Evolutionary conservation across 92 coral and sea anemone species (phyloP).

Genomic region (Phenganax subtilis): DNA sequence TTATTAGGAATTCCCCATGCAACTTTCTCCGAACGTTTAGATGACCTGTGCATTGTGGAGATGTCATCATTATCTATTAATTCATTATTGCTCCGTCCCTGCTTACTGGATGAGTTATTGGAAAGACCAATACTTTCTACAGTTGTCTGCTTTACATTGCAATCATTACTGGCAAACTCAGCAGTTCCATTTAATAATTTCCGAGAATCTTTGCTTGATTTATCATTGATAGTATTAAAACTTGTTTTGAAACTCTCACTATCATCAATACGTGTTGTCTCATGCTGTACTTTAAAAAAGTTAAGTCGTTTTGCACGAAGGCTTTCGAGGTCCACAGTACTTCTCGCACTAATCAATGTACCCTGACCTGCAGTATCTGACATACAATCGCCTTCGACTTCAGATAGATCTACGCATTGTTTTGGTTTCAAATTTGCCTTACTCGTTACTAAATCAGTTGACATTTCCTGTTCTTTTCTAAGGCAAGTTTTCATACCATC

Average conservation of each 20-base stretch:
- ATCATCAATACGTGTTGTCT: background rate
- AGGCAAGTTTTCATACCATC: slow-evolving; percentile 29
- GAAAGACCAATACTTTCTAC: slow-evolving; percentile 1
- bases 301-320: slow-evolving; percentile 70
- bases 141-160: slow-evolving; percentile 5
- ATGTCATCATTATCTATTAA: background rate
- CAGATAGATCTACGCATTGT: background rate
- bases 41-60: background rate
- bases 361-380: background rate
- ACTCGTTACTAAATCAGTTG: background rate
- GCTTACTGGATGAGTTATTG: background rate
- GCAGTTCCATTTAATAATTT: background rate
- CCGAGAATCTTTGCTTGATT: background rate
- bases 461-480: slow-evolving; percentile 1
- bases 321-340: slow-evolving; percentile 56
- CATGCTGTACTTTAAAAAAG: slow-evolving; percentile 31
- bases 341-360: background rate
- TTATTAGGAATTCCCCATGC: background rate
- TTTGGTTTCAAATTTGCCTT: background rate
- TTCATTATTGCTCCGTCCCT: background rate
- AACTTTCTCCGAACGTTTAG: background rate
- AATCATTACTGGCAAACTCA: background rate
- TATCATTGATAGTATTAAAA: background rate
- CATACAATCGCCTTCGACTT: background rate
- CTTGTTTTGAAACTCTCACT: background rate